Evolutionary conservation across 2,797 vertebrate genomes (phyloP), one percentile per base, ranked within the genome.

Genomic region (Chelon auratus): DNA sequence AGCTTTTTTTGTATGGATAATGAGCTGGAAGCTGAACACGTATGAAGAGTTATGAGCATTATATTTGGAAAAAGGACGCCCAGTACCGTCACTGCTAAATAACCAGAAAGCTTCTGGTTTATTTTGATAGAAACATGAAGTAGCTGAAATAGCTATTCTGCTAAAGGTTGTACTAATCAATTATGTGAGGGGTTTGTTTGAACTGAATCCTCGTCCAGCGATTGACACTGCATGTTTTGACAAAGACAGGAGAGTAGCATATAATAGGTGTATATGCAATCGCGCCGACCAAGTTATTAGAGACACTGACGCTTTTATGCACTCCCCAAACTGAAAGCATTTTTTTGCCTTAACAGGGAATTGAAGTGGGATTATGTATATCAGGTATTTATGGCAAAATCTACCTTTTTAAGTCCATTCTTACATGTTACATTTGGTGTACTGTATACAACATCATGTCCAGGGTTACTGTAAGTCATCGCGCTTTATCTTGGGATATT

Each of bases 371-470:
- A 84, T 87, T 87, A 78, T 88, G 75, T 90, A 86, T 92, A 90
- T 93, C 91, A 92, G 92, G 91, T 94, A 91, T 93, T 94, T 89
- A 90, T 91, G 87, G 83, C 80, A 88, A 90, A 91, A 88, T 93
- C 91, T 93, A 93, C 90, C 88, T 92, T 90, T 86, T 85, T 87
- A 89, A 83, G 61, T 90, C 77, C 45, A 74, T 86, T 87, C 56
- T 83, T 79, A 67, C 79, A 73, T 83, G 85, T 92, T 91, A 88
- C 84, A 87, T 91, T 87, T 85, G 75, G 68, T 87, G 89, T 90
- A 92, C 88, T 90, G 89, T 89, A 80, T 77, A 79, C 73, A 78
- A 61, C 1, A 48, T 74, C 64, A 68, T 72, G 72, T 91, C 89
- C 87, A 90, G 84, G 85, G 81, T 91, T 81, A 54, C 24, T 76